A percentile compares a stretch with the other conserved stretches of the same genome.
phyloP scores from a whole-genome alignment of 2,797 vertebrate species.

The Lateolabrax maculatus region DNA sequence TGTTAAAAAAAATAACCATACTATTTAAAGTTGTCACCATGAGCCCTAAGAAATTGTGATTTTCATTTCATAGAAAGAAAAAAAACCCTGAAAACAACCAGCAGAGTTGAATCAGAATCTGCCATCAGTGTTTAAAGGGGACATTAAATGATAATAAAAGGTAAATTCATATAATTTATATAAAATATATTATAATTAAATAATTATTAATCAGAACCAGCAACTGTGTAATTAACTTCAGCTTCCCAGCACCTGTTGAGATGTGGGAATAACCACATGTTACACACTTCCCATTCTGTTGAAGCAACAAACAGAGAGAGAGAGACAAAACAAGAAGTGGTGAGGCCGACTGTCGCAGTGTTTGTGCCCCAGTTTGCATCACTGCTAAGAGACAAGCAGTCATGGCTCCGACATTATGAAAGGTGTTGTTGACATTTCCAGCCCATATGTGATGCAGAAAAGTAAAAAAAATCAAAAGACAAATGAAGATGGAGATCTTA shows the following conservation, averaged over 20 bases:
- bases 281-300: constrained; percentile 51
- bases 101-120: too few relatives aligned
- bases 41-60: too few relatives aligned
- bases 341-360: not conserved
- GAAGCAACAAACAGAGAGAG: constrained; percentile 29
- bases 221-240: not conserved
- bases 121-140: too few relatives aligned
- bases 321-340: constrained; percentile 38
- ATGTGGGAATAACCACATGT: not conserved
- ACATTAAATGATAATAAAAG: too few relatives aligned
- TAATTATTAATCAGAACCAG: not conserved
- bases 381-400: not conserved
- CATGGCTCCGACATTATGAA: not conserved
- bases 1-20: too few relatives aligned
- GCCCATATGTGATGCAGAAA: too few relatives aligned
- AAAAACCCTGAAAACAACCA: too few relatives aligned
- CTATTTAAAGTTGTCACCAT: too few relatives aligned
- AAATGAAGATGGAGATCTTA: not conserved
- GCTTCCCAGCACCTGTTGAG: not conserved
- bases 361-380: constrained; percentile 4
- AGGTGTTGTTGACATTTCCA: not conserved
- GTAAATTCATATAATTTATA: too few relatives aligned
- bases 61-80: too few relatives aligned
- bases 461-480: too few relatives aligned
- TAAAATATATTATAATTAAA: not conserved